Evolutionary conservation across 1,140 invertebrate species (phyloP).

Genomic region (Pseudomyrmex flavicornis): DNA sequence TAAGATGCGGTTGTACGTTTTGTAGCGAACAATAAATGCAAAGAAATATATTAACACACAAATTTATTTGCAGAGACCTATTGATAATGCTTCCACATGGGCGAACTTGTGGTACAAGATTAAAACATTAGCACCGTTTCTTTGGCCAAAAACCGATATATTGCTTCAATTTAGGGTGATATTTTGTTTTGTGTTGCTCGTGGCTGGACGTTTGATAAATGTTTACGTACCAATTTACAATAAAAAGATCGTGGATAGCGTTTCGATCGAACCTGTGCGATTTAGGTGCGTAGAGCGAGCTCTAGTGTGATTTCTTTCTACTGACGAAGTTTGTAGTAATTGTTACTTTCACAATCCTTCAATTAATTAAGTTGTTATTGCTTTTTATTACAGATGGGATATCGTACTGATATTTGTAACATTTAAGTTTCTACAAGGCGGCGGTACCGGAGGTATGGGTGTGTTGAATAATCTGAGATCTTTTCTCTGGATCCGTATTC

Average conservation of each 20-base stretch:
- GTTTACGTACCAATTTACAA: conserved; percentile 97
- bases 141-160: conserved; percentile 96
- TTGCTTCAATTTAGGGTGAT: conserved; percentile 93
- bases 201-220: conserved; percentile 94
- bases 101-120: conserved; percentile 92
- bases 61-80: conserved; percentile 81
- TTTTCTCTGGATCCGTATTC: conserved; percentile 97
- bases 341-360: not conserved
- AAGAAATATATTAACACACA: not conserved
- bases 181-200: conserved; percentile 92
- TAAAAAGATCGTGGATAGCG: conserved; percentile 90
- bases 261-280: conserved; percentile 79
- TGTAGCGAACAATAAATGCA: too few relatives aligned
- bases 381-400: conserved; percentile 89
- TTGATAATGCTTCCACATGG: conserved; percentile 91
- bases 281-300: conserved; percentile 76
- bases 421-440: conserved; percentile 97
- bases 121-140: conserved; percentile 92
- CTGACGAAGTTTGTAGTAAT: conserved; percentile 58
- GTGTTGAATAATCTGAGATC: conserved; percentile 95
- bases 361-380: conserved; percentile 36
- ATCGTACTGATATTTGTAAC: conserved; percentile 93
- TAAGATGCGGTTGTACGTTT: conserved; percentile 68
- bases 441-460: conserved; percentile 95
- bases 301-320: not conserved